phyloP scores from a whole-genome alignment of 23 tunicate genomes.

The Oikopleura dioica region DNA sequence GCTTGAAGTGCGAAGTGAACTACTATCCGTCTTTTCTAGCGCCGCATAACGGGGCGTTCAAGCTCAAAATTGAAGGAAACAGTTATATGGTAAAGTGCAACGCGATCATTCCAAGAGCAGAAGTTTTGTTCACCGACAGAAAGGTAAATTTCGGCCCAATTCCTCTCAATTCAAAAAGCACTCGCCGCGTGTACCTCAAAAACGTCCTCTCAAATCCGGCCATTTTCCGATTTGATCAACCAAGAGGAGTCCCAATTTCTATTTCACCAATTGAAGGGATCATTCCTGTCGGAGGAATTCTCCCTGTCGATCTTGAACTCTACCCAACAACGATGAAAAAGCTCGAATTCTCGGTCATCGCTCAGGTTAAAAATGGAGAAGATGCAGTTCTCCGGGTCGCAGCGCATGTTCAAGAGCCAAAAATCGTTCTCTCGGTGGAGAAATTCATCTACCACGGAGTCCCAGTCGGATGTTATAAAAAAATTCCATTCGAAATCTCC shows the following conservation, averaged over 20 bases:
- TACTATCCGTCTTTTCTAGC: conserved; percentile 73
- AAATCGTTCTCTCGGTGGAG: too few relatives aligned
- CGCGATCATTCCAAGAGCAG: conserved; percentile 15
- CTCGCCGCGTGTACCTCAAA: too few relatives aligned
- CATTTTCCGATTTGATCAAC: background rate
- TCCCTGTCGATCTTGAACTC: background rate
- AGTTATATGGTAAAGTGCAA: conserved; percentile 32
- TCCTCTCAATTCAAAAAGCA: conserved; percentile 31
- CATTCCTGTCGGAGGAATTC: conserved; percentile 69
- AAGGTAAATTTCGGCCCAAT: conserved; percentile 18
- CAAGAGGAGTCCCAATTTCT: conserved; percentile 17
- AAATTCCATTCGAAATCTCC: too few relatives aligned
- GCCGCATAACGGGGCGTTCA: conserved; percentile 77
- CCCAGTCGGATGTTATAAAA: too few relatives aligned
- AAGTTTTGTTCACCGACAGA: background rate
- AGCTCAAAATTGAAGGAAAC: conserved; percentile 52
- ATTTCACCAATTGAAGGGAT: conserved; percentile 64
- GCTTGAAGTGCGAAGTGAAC: conserved; percentile 54
- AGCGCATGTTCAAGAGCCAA: background rate
- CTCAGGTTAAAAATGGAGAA: background rate
- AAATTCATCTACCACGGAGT: too few relatives aligned
- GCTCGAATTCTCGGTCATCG: background rate
- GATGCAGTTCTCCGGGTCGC: background rate
- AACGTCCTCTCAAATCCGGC: background rate
- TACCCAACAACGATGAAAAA: background rate